These are phyloP conservation scores for Asobara japonica DNA, from an alignment of 1,140 invertebrate genomes.

Conservation along the genomic window DNA sequence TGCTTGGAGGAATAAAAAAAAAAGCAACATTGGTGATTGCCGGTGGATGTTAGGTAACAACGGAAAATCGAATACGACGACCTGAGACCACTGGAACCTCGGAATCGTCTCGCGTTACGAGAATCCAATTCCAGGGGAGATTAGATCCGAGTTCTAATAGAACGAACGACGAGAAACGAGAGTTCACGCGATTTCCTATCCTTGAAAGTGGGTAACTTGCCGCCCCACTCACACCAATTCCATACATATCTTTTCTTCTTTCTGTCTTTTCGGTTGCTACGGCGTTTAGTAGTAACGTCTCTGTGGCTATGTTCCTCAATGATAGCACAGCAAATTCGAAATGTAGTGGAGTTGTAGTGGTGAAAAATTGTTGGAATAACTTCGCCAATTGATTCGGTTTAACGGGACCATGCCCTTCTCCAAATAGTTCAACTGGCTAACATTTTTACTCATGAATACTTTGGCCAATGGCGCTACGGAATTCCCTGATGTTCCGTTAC, in stretches of 20 bases:
- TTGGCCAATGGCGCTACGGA: too few relatives aligned
- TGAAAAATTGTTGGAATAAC: background rate
- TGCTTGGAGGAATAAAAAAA: slow-evolving; percentile 2
- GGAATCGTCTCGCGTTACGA: slow-evolving; percentile 34
- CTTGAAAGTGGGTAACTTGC: slow-evolving; percentile 6
- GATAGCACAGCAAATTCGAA: background rate
- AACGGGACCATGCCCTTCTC: background rate
- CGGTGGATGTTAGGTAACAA: slow-evolving; percentile 28
- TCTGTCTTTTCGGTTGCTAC: background rate
- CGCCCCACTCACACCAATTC: slow-evolving; percentile 14
- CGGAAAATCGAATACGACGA: slow-evolving; percentile 31
- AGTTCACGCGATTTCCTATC: slow-evolving; percentile 29
- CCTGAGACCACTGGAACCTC: slow-evolving; percentile 24
- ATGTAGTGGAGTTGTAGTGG: background rate
- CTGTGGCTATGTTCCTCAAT: background rate
- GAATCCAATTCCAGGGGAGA: slow-evolving; percentile 33
- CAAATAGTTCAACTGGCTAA: background rate
- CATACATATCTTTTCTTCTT: slow-evolving; percentile 15
- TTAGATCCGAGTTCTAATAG: slow-evolving; percentile 35
- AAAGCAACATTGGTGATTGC: slow-evolving; percentile 19
- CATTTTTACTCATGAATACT: background rate
- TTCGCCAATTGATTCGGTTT: background rate
- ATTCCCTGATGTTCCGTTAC: too few relatives aligned
- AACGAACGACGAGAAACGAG: slow-evolving; percentile 27
- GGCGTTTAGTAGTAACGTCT: background rate